phyloP scores from a whole-genome alignment of 2,888 invertebrate genomes.

The Tetrapedia diversipes region DNA sequence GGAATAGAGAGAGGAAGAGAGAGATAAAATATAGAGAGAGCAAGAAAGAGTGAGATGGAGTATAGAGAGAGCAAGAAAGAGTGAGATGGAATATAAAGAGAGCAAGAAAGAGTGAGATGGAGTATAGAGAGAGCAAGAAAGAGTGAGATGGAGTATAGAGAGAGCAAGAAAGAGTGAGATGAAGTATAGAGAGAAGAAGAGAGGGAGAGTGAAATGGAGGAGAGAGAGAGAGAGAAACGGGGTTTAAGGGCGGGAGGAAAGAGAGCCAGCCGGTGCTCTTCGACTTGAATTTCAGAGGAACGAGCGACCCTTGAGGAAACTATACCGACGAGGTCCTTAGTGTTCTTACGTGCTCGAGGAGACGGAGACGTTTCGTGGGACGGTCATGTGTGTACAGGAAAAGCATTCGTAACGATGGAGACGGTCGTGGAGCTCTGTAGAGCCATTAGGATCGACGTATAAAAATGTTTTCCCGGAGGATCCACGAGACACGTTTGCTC shows the following conservation, averaged over 20 bases:
- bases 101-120: slow-evolving; percentile 1
- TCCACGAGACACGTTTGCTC: slow-evolving; percentile 2
- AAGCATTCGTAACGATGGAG: slow-evolving; percentile 65
- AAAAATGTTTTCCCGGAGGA: slow-evolving; percentile 50
- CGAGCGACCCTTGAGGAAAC: slow-evolving; percentile 65
- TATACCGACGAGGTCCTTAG: slow-evolving; percentile 63
- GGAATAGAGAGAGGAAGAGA: slow-evolving; percentile 13
- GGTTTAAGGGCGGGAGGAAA: slow-evolving; percentile 17
- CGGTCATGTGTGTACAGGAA: slow-evolving; percentile 63
- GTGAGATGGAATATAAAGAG: too few species aligned
- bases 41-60: slow-evolving; percentile 10
- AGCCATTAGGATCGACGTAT: slow-evolving; percentile 59
- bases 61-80: slow-evolving; percentile 1
- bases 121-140: slow-evolving; percentile 9
- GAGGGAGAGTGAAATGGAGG: too few species aligned
- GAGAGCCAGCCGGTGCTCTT: slow-evolving; percentile 65
- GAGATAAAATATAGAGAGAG: slow-evolving; percentile 3
- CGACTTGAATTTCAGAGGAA: slow-evolving; percentile 74
- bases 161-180: slow-evolving; percentile 1
- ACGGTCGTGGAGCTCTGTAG: slow-evolving; percentile 59
- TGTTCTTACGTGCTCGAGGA: slow-evolving; percentile 60
- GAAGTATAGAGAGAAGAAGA: too few species aligned
- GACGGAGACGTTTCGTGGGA: slow-evolving; percentile 58
- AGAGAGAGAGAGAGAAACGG: slow-evolving; percentile 1
- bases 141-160: slow-evolving; percentile 14